Conservation (phyloP, 2,888 invertebrate genomes). For the Sarcophaga subvicina region DNA sequence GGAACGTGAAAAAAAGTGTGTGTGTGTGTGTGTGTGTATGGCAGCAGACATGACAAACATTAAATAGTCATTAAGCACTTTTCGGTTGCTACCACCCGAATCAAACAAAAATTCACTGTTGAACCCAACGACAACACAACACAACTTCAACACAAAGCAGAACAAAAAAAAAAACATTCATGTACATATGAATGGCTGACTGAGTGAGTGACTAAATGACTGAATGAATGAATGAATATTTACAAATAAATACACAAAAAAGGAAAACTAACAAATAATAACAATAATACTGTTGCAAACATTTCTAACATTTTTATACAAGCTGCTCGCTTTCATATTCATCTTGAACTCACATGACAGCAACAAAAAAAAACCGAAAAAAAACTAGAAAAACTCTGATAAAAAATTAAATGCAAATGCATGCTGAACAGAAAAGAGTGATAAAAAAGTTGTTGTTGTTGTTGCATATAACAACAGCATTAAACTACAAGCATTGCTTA, state of each 20-base stretch:
- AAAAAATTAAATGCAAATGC: slow-evolving; percentile 23
- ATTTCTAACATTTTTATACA: neutral
- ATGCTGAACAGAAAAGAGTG: neutral
- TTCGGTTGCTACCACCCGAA: slow-evolving; percentile 41
- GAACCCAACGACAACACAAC: slow-evolving; percentile 2
- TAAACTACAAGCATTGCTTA: slow-evolving; percentile 47
- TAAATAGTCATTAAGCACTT: slow-evolving; percentile 68
- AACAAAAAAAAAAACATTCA: slow-evolving; percentile 48
- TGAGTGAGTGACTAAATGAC: slow-evolving; percentile 5
- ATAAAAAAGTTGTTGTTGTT: slow-evolving; percentile 22
- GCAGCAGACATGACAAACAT: slow-evolving; percentile 64
- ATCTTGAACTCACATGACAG: neutral
- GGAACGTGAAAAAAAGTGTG: too few species aligned
- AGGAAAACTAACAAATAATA: neutral
- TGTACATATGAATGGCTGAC: slow-evolving; percentile 27
- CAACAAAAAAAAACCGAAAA: slow-evolving; percentile 24
- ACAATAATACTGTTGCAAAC: neutral
- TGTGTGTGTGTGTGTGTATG: neutral
- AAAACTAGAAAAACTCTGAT: slow-evolving; percentile 4
- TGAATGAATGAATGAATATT: slow-evolving; percentile 1
- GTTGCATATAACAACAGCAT: slow-evolving; percentile 23
- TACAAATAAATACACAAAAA: too few species aligned
- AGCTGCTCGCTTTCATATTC: neutral
- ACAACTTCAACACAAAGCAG: slow-evolving; percentile 4
- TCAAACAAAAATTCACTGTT: neutral